A percentile compares a stretch with the other conserved stretches of the same genome.
These are phyloP conservation scores for Morphnarchus princeps DNA, from an alignment of 2,113 vertebrate genomes.

Conservation along the genomic window DNA sequence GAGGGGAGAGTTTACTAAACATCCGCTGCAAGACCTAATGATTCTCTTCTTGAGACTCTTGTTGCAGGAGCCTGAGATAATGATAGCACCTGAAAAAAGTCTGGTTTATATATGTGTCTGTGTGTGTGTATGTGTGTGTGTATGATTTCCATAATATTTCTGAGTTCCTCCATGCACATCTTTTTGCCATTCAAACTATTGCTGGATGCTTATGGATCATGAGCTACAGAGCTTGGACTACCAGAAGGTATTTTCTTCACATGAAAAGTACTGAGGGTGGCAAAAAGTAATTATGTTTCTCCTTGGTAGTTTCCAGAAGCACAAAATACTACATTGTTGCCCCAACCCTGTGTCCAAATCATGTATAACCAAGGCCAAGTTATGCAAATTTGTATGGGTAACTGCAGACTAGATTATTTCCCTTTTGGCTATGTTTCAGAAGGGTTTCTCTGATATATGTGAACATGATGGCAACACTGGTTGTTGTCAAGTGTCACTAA, in stretches of 20 bases:
- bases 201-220: not conserved
- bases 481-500: not conserved
- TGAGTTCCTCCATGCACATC: not conserved
- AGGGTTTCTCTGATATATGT: not conserved
- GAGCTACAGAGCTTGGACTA: not conserved
- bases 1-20: not conserved
- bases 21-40: not conserved
- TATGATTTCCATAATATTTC: too few species aligned
- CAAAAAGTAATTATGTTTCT: not conserved
- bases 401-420: not conserved
- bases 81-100: not conserved
- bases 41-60: not conserved
- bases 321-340: not conserved
- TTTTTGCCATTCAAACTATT: not conserved
- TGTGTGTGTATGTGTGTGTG: too few species aligned
- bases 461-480: not conserved
- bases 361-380: not conserved
- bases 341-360: not conserved
- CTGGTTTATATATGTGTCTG: not conserved
- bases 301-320: too few species aligned
- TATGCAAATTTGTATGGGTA: not conserved
- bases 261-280: not conserved
- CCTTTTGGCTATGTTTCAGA: not conserved
- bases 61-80: not conserved
- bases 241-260: accelerated